phyloP scores from a whole-genome alignment of 2,888 invertebrate genomes.

The Drosophila parthenogenetica region DNA sequence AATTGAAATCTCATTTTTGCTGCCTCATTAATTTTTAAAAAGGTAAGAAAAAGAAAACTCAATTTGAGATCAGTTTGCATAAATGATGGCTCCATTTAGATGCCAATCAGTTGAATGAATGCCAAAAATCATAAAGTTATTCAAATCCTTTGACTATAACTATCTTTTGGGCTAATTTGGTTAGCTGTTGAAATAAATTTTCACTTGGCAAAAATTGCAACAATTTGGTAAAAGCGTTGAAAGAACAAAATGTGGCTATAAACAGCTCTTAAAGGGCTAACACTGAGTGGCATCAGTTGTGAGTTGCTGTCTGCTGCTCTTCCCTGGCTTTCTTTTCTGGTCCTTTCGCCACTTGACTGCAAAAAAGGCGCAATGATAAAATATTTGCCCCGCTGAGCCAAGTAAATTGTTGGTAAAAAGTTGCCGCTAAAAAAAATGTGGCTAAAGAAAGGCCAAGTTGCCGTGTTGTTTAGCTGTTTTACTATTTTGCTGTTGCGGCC shows the following conservation, averaged over 20 bases:
- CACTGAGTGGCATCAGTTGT: conserved; percentile 30
- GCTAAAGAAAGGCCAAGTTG: conserved; percentile 48
- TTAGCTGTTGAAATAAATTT: conserved; percentile 43
- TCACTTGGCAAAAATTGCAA: conserved; percentile 42
- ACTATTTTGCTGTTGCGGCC: conserved; percentile 63
- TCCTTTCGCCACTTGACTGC: conserved; percentile 66
- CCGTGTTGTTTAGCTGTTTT: conserved; percentile 32
- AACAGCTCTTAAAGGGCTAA: conserved; percentile 65
- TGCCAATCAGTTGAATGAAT: conserved; percentile 55
- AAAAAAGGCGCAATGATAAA: conserved; percentile 76
- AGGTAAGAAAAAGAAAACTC: neutral
- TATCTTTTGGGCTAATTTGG: conserved; percentile 25
- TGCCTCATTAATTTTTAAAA: conserved; percentile 66
- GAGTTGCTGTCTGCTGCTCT: conserved; percentile 21
- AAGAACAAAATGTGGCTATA: conserved; percentile 52
- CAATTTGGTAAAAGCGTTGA: conserved; percentile 44
- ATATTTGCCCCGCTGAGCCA: conserved; percentile 66
- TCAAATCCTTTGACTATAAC: neutral
- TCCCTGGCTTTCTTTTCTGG: conserved; percentile 13
- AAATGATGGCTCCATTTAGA: conserved; percentile 67
- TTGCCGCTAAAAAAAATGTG: conserved; percentile 42
- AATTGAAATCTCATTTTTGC: conserved; percentile 76
- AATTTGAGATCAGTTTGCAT: conserved; percentile 30
- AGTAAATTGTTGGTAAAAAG: conserved; percentile 73
- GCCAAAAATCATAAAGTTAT: neutral